These are phyloP conservation scores for Drosophila lowei DNA, from an alignment of 1,140 invertebrate genomes.

Conservation along the genomic window DNA sequence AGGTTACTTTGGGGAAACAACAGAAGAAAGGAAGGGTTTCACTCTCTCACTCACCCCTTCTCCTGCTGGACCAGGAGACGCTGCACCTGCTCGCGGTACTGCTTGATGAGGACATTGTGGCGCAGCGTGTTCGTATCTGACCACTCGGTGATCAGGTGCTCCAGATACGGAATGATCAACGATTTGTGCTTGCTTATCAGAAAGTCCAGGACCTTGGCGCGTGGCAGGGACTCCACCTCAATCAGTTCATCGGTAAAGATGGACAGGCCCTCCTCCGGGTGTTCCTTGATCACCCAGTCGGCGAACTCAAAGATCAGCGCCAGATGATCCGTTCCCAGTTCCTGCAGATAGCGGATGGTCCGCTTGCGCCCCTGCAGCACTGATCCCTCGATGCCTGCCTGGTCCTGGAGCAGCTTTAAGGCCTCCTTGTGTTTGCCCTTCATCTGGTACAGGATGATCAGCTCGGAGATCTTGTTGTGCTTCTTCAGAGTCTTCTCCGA, in stretches of 20 bases:
- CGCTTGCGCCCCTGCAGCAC: constrained; percentile 91
- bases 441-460: constrained; percentile 97
- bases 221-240: constrained; percentile 94
- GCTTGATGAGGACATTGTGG: constrained; percentile 95
- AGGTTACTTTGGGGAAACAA: background rate
- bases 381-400: constrained; percentile 89
- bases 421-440: constrained; percentile 96
- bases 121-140: constrained; percentile 93
- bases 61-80: constrained; percentile 37
- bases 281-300: constrained; percentile 94
- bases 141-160: constrained; percentile 96
- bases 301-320: constrained; percentile 97
- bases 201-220: constrained; percentile 95
- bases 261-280: constrained; percentile 95
- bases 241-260: constrained; percentile 97
- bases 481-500: constrained; percentile 94
- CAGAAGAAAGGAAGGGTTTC: too few species aligned
- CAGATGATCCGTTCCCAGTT: constrained; percentile 93
- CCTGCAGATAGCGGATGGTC: constrained; percentile 96
- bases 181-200: constrained; percentile 91
- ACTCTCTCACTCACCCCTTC: constrained; percentile 30
- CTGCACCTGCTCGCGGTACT: constrained; percentile 89
- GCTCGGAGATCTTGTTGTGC: constrained; percentile 94
- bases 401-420: constrained; percentile 92
- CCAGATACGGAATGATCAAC: constrained; percentile 95